Evolutionary conservation across 2,113 vertebrate genomes (phyloP).

Genomic region (Monopterus albus): DNA sequence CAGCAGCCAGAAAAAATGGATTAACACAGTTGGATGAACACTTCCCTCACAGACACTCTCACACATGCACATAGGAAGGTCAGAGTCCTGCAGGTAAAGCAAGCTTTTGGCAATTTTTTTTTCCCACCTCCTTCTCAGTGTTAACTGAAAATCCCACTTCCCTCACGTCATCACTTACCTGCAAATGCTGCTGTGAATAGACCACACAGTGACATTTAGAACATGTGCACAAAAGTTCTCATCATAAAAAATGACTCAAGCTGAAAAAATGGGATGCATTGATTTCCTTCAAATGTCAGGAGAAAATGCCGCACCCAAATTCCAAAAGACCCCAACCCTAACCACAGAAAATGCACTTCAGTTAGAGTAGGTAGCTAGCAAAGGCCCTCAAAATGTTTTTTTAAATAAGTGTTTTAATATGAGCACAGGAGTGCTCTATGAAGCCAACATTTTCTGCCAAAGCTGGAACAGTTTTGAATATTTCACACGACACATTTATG

Average conservation of each 20-base stretch:
- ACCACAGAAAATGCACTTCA: too few relatives aligned
- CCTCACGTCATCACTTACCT: constrained; percentile 38
- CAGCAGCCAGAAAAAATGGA: constrained; percentile 63
- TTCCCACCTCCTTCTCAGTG: not conserved
- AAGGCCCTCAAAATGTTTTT: too few relatives aligned
- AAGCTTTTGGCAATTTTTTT: not conserved
- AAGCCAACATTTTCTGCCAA: too few relatives aligned
- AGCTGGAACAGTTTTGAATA: too few relatives aligned
- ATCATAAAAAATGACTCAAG: constrained; percentile 33
- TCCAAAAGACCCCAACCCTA: too few relatives aligned
- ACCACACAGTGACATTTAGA: constrained; percentile 64
- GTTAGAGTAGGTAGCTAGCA: too few relatives aligned
- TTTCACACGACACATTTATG: too few relatives aligned
- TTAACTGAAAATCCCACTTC: constrained; percentile 34
- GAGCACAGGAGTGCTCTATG: too few relatives aligned
- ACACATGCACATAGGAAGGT: not conserved
- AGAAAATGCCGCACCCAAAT: constrained; percentile 38
- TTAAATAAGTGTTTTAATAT: too few relatives aligned
- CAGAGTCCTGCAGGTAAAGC: constrained; percentile 35
- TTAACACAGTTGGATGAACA: constrained; percentile 57
- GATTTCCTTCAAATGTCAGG: constrained; percentile 73
- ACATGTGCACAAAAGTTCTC: constrained; percentile 37
- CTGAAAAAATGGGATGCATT: constrained; percentile 39
- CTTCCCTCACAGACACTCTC: not conserved
- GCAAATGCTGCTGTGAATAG: constrained; percentile 20